Evolutionary conservation across 2,888 invertebrate genomes (phyloP), one percentile per base, ranked within the genome.

Genomic region (Caenorhabditis becei): DNA sequence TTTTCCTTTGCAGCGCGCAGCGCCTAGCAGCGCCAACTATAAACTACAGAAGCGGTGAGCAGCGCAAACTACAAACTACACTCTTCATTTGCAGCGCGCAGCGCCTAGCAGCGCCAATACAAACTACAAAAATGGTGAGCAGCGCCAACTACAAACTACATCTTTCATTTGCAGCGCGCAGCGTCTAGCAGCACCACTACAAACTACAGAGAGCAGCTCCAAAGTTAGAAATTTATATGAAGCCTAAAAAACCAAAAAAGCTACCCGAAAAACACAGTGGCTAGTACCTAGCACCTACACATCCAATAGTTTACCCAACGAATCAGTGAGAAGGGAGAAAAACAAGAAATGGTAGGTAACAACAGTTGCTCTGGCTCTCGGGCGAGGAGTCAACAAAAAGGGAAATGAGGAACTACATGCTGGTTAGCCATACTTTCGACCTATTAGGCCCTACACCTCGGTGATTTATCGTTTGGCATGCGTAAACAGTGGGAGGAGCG

Each of bases 241-340:
- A 41, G 41, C 41, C 16, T 16, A 5, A 41, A 41, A 41, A 5
- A 41, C 41, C 10, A 41, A 41, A 41, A 14, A 16, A 41, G 41
- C 2, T 41, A 41, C 16, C n/a, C 16, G 10, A 14, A 41, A 5
- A 16, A 41, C 14, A 41, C 41, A 16, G 41, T 41, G 41, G 41
- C 41, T 41, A 41, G 41, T 41, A 41, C 41, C 16, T 16, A 49
- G 49, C 18, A 23, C 49, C 49, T 49, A 11, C 49, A 49, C 18
- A 23, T n/a, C 53, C 53, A 23, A 16, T 23, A 26, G 54, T 56
- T 56, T 56, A 56, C 54, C 54, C 54, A 56, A 32, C 26, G 54
- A 32, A 56, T 56, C 54, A 56, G 41, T 41, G 41, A 41, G 41
- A 41, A 35, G 35, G 35, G 35, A 35, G 35, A 26, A 53, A 28